Evolutionary conservation across 2,888 invertebrate genomes (phyloP), one percentile per base, ranked within the genome.

Genomic region (Drosophila picticornis): DNA sequence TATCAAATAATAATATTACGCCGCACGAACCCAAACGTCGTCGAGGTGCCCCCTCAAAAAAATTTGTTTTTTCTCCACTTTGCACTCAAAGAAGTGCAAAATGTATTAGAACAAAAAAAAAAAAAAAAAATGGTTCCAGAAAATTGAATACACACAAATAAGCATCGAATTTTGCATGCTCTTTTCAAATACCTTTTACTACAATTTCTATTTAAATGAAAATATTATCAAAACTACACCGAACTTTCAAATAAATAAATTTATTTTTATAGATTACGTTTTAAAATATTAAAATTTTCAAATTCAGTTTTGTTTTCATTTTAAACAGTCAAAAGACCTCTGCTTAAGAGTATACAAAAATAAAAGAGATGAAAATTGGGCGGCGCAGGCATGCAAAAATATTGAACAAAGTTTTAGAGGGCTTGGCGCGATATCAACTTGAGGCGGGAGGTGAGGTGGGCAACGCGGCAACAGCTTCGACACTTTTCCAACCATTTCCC

Each of bases 1-100:
- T 91, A 91, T 91, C 91, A 92, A 92, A 92, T 91, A 91, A 92
- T 92, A 91, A 91, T 91, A 91, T 90, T 91, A 92, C 89, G 83
- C 90, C 82, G 79, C 88, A 82, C 86, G 82, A 81, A 76, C 84
- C 81, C 84, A 81, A 85, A 89, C 82, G 89, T 84, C 84, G 88
- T 86, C 88, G 84, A 81, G 74, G 74, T 81, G 83, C 68, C 79
- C 72, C 52, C 59, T 51, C 50, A 63, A 79, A 77, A 82, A 59
- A 80, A 73, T 86, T 83, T 81, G 76, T 77, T 79, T 77, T 77
- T 70, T 76, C 81, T 77, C 77, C 84, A 83, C 87, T 88, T 84
- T 88, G 86, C 83, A 88, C 86, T 84, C 64, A 73, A 81, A 79
- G 80, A 80, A 81, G 82, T 88, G 86, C 77, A 77, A 81, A 85